Percentiles rank a stretch among this genome's conserved stretches.
These are phyloP conservation scores for Drosophila baimaii DNA, from an alignment of 1,140 invertebrate genomes.

Conservation along the genomic window DNA sequence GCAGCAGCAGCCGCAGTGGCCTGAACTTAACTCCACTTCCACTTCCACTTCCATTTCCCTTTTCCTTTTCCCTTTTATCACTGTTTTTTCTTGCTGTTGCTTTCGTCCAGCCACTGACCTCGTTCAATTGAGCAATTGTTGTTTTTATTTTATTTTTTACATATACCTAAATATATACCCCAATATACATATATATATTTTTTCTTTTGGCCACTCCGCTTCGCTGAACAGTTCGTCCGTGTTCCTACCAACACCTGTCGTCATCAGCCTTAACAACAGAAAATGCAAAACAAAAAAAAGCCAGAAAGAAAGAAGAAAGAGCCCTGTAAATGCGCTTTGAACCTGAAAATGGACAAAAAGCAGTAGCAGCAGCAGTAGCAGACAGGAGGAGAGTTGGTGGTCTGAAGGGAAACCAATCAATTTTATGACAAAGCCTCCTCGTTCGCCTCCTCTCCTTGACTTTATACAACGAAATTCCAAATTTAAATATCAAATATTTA, in stretches of 20 bases:
- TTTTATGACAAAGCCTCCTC: conserved; percentile 63
- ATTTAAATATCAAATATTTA: conserved; percentile 72
- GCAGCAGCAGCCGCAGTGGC: conserved; percentile 29
- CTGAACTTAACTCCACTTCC: conserved; percentile 31
- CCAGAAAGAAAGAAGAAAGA: neutral
- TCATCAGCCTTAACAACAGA: conserved; percentile 8
- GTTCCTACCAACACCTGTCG: conserved; percentile 52
- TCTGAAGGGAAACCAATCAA: conserved; percentile 56
- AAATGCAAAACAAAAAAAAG: conserved; percentile 1
- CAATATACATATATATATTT: conserved; percentile 1
- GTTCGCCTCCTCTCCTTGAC: conserved; percentile 2
- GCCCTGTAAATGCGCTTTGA: conserved; percentile 52
- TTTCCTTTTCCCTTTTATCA: conserved; percentile 22
- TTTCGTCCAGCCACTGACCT: conserved; percentile 56
- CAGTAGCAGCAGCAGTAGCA: neutral
- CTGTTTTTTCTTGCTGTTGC: conserved; percentile 3
- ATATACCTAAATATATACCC: conserved; percentile 13
- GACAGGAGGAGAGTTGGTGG: too few relatives aligned
- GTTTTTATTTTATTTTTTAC: conserved; percentile 37
- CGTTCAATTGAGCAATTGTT: conserved; percentile 62
- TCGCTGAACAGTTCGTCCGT: conserved; percentile 35
- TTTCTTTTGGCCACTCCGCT: conserved; percentile 26
- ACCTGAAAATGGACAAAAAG: conserved; percentile 46
- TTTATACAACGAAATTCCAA: conserved; percentile 39
- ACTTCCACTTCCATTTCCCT: conserved; percentile 13